Evolutionary conservation across 2,113 vertebrate genomes (phyloP).

Genomic region (Tetrao urogallus): DNA sequence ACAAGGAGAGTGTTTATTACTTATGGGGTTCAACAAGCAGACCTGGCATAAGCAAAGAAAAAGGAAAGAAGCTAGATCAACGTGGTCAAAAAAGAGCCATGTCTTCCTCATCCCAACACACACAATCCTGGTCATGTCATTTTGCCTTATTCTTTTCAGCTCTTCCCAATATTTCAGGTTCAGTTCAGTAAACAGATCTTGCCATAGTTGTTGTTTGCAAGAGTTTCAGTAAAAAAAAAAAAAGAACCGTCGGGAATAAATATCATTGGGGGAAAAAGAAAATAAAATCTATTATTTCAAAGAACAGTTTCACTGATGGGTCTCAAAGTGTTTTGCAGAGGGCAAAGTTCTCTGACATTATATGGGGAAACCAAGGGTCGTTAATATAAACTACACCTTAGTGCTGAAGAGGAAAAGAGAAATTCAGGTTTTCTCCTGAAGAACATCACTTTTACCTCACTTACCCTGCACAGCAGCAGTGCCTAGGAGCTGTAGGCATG

Average conservation of each 20-base stretch:
- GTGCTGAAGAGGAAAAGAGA: neutral
- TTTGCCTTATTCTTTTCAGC: neutral
- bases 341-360: neutral
- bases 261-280: neutral
- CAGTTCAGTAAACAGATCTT: neutral
- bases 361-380: neutral
- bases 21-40: neutral
- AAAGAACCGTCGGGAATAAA: neutral
- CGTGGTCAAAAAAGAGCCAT: neutral
- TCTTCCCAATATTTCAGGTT: neutral
- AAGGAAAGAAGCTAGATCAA: neutral
- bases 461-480: neutral
- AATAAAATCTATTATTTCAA: neutral
- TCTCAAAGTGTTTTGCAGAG: neutral
- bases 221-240: neutral
- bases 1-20: neutral
- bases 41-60: neutral
- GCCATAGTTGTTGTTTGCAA: neutral
- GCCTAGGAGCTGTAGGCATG: neutral
- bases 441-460: neutral
- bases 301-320: neutral
- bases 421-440: neutral
- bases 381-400: neutral
- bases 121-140: neutral
- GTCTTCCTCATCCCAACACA: neutral